Evolutionary conservation across 2,797 vertebrate species (phyloP).

Genomic region (Danio kyathit): DNA sequence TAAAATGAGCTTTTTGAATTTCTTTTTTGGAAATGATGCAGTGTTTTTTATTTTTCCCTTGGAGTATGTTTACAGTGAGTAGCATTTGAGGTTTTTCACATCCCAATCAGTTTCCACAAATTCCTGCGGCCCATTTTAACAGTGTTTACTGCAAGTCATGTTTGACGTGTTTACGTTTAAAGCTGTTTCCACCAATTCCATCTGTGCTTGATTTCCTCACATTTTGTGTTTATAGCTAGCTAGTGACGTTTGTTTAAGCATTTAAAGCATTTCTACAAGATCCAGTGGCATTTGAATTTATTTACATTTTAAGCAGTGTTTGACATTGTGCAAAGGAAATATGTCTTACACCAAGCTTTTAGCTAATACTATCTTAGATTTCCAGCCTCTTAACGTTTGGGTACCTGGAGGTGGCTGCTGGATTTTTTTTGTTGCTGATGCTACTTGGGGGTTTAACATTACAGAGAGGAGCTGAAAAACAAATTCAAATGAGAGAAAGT

Average conservation of each 20-base stretch:
- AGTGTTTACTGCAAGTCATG: background rate
- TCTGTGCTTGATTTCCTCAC: no score
- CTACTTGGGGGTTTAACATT: no score
- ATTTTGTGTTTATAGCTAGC: background rate
- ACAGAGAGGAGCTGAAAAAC: no score
- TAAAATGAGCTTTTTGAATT: no score
- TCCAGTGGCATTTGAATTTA: background rate
- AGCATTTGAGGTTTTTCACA: no score
- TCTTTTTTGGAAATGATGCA: no score
- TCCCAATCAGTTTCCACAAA: no score
- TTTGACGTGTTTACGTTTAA: background rate
- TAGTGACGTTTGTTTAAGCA: background rate
- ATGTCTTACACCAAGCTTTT: background rate
- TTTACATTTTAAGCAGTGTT: background rate
- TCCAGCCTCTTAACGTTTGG: background rate
- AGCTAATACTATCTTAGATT: conserved; percentile 1
- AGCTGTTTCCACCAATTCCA: background rate
- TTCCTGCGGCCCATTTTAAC: background rate
- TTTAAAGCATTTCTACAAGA: background rate
- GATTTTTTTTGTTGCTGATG: no score
- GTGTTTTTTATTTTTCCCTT: no score
- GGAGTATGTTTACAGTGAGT: no score
- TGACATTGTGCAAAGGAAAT: background rate
- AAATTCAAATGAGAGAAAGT: no score
- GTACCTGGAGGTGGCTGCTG: no score